Percentiles rank a stretch among this genome's conserved stretches.
These are phyloP conservation scores for Rotaria magnacalcarata DNA, from an alignment of 2,888 invertebrate genomes.

Conservation along the genomic window DNA sequence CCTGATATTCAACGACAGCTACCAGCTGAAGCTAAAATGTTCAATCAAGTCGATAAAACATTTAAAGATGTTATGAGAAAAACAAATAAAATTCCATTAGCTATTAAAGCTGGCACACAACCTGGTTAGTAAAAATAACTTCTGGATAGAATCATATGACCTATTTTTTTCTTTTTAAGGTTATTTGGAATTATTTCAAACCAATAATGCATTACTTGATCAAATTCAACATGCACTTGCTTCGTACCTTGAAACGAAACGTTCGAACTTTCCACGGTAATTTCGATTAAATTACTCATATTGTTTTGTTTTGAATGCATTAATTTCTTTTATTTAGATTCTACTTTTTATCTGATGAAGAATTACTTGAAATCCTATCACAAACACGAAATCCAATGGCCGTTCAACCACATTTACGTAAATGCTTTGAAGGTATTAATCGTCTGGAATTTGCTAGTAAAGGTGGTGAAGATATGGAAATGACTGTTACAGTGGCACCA, in stretches of 20 bases:
- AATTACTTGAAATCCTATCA: conserved; percentile 79
- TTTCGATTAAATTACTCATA: not conserved
- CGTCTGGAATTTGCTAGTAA: conserved; percentile 58
- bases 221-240: conserved; percentile 83
- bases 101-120: conserved; percentile 74
- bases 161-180: conserved; percentile 56
- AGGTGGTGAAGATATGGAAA: conserved; percentile 46
- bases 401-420: conserved; percentile 80
- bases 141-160: too few relatives aligned
- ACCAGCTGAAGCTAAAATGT: conserved; percentile 60
- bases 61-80: conserved; percentile 82
- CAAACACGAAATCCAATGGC: conserved; percentile 79
- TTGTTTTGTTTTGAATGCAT: conserved; percentile 47
- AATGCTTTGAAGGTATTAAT: conserved; percentile 69
- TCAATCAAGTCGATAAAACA: conserved; percentile 75
- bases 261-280: conserved; percentile 72
- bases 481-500: conserved; percentile 61
- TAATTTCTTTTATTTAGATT: conserved; percentile 63
- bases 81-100: conserved; percentile 70
- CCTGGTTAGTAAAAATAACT: conserved; percentile 58
- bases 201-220: conserved; percentile 75
- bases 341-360: conserved; percentile 83
- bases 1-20: conserved; percentile 60
- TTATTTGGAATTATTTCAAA: conserved; percentile 66
- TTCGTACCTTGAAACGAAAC: conserved; percentile 79